Evolutionary conservation across 2,113 vertebrate genomes (phyloP).

Genomic region (Rostratula benghalensis): DNA sequence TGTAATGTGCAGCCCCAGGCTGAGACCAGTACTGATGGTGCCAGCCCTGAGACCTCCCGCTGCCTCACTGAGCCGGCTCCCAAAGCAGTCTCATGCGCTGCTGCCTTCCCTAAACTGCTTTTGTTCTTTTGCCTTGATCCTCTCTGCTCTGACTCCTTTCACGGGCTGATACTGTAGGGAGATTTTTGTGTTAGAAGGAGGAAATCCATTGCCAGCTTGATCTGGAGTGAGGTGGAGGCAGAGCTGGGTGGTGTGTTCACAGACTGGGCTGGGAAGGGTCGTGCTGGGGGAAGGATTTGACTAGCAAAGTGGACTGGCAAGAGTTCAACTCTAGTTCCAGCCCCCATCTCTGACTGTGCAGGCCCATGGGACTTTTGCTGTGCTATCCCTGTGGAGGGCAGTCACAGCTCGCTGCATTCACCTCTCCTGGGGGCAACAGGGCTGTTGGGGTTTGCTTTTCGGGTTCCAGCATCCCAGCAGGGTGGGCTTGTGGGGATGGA

Average conservation of each 20-base stretch:
- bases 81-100: accelerated
- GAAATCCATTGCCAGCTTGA: neutral
- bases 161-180: neutral
- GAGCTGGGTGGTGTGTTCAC: neutral
- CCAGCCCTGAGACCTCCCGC: accelerated
- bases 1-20: neutral
- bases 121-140: neutral
- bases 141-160: neutral
- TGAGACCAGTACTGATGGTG: neutral
- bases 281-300: neutral
- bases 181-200: neutral
- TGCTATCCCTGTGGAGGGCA: neutral
- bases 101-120: neutral
- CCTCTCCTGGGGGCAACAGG: accelerated
- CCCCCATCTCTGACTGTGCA: neutral
- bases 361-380: accelerated
- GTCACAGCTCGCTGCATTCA: accelerated
- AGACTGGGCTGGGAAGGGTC: neutral
- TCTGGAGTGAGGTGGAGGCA: neutral
- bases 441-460: neutral
- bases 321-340: neutral
- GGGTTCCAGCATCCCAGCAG: neutral
- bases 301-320: neutral
- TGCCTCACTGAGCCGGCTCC: accelerated
- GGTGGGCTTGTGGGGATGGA: neutral